These are phyloP conservation scores for Salticus scenicus DNA, from an alignment of 2,888 invertebrate genomes.

Conservation along the genomic window DNA sequence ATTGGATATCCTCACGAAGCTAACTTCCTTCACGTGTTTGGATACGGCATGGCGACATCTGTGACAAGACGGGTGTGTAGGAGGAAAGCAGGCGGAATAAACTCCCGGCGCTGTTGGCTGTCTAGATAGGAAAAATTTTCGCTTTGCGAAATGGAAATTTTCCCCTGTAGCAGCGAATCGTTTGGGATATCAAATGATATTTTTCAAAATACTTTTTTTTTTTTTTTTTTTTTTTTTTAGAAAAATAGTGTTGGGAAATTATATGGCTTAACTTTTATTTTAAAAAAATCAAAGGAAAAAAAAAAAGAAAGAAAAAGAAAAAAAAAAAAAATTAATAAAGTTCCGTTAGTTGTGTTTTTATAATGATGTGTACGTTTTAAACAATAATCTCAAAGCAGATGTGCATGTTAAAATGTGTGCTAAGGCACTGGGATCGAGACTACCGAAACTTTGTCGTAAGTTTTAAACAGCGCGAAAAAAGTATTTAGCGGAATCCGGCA, in stretches of 20 bases:
- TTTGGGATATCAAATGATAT: too few species aligned
- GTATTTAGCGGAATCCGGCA: too few species aligned
- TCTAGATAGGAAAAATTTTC: background rate
- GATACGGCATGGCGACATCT: conserved; percentile 60
- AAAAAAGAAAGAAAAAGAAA: too few species aligned
- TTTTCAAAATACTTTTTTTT: too few species aligned
- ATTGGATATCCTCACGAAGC: too few species aligned
- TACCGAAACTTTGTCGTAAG: conserved; percentile 45
- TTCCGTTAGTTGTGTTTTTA: too few species aligned
- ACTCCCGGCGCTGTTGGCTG: background rate
- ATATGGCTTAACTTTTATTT: too few species aligned
- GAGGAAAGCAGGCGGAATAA: conserved; percentile 16
- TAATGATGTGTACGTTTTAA: too few species aligned
- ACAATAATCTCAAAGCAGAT: background rate
- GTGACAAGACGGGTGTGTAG: conserved; percentile 49
- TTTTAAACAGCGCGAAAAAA: conserved; percentile 28
- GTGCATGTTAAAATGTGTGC: background rate
- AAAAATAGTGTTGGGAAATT: too few species aligned
- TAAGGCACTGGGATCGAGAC: conserved; percentile 60
- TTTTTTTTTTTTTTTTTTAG: too few species aligned
- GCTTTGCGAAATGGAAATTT: background rate
- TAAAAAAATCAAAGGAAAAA: background rate
- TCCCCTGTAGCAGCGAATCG: too few species aligned
- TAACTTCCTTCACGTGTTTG: conserved; percentile 34
- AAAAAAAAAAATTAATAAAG: too few species aligned